These are phyloP conservation scores for Eupithecia centaureata DNA, from an alignment of 2,888 invertebrate species.

Conservation along the genomic window DNA sequence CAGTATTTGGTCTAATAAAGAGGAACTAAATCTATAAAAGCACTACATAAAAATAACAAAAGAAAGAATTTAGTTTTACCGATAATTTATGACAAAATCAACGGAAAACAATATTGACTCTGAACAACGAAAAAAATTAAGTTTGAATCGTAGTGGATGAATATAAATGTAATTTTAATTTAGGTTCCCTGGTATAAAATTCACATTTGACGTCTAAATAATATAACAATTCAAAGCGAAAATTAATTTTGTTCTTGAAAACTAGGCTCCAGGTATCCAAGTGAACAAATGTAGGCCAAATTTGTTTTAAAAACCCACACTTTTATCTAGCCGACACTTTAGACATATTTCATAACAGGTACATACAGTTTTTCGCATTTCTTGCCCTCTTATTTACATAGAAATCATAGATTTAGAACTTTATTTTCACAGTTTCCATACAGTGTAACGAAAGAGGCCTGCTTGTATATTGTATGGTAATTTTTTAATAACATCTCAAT, in stretches of 20 bases:
- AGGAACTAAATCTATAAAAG: slow-evolving; percentile 49
- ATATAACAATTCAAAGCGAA: neutral
- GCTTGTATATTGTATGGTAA: slow-evolving; percentile 54
- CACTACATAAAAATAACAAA: slow-evolving; percentile 41
- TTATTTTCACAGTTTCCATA: slow-evolving; percentile 54
- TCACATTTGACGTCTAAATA: slow-evolving; percentile 5
- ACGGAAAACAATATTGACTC: neutral
- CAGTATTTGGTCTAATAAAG: slow-evolving; percentile 66
- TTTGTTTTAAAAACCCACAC: slow-evolving; percentile 2
- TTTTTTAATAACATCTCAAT: slow-evolving; percentile 47
- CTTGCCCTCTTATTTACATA: slow-evolving; percentile 70
- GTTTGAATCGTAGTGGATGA: slow-evolving; percentile 2
- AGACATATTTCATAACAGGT: slow-evolving; percentile 60
- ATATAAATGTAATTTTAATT: neutral
- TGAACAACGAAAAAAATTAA: neutral
- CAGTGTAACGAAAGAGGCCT: slow-evolving; percentile 43
- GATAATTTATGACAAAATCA: slow-evolving; percentile 6
- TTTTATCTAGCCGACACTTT: slow-evolving; percentile 18
- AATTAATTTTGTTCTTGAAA: neutral
- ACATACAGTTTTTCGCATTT: slow-evolving; percentile 69
- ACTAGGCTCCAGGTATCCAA: neutral
- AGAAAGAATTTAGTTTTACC: slow-evolving; percentile 18
- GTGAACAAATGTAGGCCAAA: slow-evolving; percentile 24
- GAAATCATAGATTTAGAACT: slow-evolving; percentile 49
- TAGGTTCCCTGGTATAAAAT: slow-evolving; percentile 1